A percentile compares a stretch with the other conserved stretches of the same genome.
phyloP scores from a whole-genome alignment of 2,797 vertebrate species.

The Aulostomus chinensis region DNA sequence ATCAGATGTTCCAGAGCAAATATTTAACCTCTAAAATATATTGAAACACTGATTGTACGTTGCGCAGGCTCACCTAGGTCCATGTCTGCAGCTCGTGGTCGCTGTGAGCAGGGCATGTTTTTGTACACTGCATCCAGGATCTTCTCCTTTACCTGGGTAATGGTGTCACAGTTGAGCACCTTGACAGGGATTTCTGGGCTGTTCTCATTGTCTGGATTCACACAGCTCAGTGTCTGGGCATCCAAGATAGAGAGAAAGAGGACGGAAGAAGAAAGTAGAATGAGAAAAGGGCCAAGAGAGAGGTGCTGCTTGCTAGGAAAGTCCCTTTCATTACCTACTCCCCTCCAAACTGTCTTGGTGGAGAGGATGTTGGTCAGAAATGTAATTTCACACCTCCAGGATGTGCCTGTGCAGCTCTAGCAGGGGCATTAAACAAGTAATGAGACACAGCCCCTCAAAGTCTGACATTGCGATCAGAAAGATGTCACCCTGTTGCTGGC shows the following conservation, averaged over 20 bases:
- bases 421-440: slow-evolving; percentile 77
- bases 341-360: slow-evolving; percentile 58
- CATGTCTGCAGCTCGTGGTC: slow-evolving; percentile 94
- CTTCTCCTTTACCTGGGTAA: slow-evolving; percentile 98
- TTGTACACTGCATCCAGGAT: slow-evolving; percentile 97
- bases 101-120: slow-evolving; percentile 94
- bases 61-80: slow-evolving; percentile 90
- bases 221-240: slow-evolving; percentile 93
- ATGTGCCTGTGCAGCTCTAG: slow-evolving; percentile 66
- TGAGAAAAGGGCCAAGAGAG: too few species aligned
- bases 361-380: slow-evolving; percentile 70
- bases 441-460: slow-evolving; percentile 71
- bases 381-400: slow-evolving; percentile 82
- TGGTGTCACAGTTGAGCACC: slow-evolving; percentile 97
- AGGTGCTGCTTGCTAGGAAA: slow-evolving; percentile 51
- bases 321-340: slow-evolving; percentile 67
- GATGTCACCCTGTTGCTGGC: slow-evolving; percentile 66
- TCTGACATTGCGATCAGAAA: slow-evolving; percentile 66
- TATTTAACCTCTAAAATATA: too few species aligned
- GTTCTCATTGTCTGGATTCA: slow-evolving; percentile 98
- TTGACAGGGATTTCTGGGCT: slow-evolving; percentile 97
- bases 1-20: too few species aligned
- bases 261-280: too few species aligned
- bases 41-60: too few species aligned
- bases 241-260: slow-evolving; percentile 20